Evolutionary conservation across 2,113 vertebrate genomes (phyloP).

Genomic region (Coracopsis vasa): DNA sequence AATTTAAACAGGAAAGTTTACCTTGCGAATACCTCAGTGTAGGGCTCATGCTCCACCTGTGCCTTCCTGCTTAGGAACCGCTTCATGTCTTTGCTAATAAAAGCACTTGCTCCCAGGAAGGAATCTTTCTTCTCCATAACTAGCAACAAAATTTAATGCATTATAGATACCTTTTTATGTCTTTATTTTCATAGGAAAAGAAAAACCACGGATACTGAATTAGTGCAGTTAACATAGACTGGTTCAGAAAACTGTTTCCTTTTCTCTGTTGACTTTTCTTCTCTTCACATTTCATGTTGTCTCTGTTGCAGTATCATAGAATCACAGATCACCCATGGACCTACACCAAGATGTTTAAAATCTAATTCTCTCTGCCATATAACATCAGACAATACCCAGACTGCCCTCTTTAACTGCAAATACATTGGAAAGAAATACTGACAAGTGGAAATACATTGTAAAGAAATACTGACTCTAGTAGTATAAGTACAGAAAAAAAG

Average conservation of each 20-base stretch:
- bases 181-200: neutral
- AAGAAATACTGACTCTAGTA: neutral
- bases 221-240: neutral
- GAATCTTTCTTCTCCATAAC: neutral
- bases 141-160: neutral
- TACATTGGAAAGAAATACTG: neutral
- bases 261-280: neutral
- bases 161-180: neutral
- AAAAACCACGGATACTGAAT: neutral
- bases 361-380: neutral
- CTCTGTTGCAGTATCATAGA: neutral
- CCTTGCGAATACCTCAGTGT: neutral
- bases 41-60: neutral
- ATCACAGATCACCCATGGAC: neutral
- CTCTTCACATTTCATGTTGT: neutral
- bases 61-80: neutral
- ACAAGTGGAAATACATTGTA: neutral
- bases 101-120: neutral
- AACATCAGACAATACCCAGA: neutral
- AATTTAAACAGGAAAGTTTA: neutral
- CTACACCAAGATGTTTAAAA: neutral
- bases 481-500: neutral
- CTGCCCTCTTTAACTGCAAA: neutral
- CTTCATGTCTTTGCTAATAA: neutral
- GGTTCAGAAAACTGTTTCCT: neutral